These are phyloP conservation scores for Polypterus senegalus DNA, from an alignment of 2,113 vertebrate species.

Conservation along the genomic window DNA sequence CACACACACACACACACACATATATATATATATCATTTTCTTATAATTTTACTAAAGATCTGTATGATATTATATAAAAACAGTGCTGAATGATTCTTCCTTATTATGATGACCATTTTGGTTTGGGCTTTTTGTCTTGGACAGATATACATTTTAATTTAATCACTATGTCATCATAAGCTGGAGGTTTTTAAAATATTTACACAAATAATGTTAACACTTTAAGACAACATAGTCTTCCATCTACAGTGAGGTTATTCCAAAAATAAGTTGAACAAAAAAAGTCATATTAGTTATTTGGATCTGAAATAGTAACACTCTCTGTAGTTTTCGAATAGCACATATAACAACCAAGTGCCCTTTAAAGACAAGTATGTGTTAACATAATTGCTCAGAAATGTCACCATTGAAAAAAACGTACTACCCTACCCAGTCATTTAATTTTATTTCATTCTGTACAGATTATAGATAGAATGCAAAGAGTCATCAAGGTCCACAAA, in stretches of 20 bases:
- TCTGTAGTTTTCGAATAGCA: background rate
- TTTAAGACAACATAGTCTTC: slow-evolving; percentile 44
- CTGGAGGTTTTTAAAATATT: slow-evolving; percentile 13
- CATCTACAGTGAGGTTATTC: slow-evolving; percentile 52
- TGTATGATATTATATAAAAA: slow-evolving; percentile 35
- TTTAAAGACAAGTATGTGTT: background rate
- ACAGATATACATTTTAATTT: slow-evolving; percentile 30
- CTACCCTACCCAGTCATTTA: no score
- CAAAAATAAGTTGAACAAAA: slow-evolving; percentile 22
- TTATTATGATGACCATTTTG: slow-evolving; percentile 40
- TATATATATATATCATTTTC: slow-evolving; percentile 35
- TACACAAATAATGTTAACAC: slow-evolving; percentile 11
- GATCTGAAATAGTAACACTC: no score
- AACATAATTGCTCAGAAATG: background rate
- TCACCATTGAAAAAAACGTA: background rate
- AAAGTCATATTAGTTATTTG: background rate
- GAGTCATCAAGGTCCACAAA: no score
- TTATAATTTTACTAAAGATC: slow-evolving; percentile 34
- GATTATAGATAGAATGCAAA: no score
- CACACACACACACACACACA: slow-evolving; percentile 37
- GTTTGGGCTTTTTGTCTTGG: slow-evolving; percentile 53
- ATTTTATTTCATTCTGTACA: no score
- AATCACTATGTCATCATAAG: slow-evolving; percentile 23
- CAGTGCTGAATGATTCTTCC: slow-evolving; percentile 37
- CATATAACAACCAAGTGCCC: slow-evolving; percentile 1